Base-by-base conservation (phyloP, 2,888 invertebrate genomes). In the Andrena dorsata region DNA sequence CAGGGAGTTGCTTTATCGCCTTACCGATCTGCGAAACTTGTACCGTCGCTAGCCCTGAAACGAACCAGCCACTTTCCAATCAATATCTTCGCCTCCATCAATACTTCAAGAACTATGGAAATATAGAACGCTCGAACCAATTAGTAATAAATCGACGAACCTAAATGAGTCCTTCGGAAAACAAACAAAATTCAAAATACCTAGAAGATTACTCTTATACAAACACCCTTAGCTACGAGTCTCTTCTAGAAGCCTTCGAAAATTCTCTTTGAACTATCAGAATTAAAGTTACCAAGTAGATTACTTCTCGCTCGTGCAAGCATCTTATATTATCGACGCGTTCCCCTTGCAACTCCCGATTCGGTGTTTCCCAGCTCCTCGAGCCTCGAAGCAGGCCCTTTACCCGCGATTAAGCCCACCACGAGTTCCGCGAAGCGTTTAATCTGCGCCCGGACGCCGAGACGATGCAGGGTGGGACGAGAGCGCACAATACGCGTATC, bases 401-500 rank as follows among this genome's bases (percentile, higher is more conserved):
- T 61, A 7, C 47, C 49, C 64, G 7, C 64, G 30, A 49, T 64
- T 49, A 56, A 65, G 32, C 51, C 41, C 58, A 32, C 10, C 68
- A 41, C 41, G 0, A 32, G 69, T 60, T 82, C 65, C 51, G 20
- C 60, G 66, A 51, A 71, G 65, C 68, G 66, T 71, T 71, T 68
- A 78, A 76, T 82, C 76, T 80, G 23, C 56, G 32, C n/a, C 53
- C 16, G n/a, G 63, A 35, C 58, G 56, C 23, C n/a, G 20, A 49
- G 65, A 35, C 41, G 77, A 56, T 77, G 76, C 78, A 71, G 56
- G 72, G 63, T 64, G 66, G 65, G 61, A 76, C 76, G 80, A 64
- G 65, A 78, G 61, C 60, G 76, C 71, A 70, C 68, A 75, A 71
- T 70, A 35, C 58, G 65, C 66, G n/a, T 66, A n/a, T 35, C 51